phyloP scores from a whole-genome alignment of 2,888 invertebrate species.

The Tachina lurida region DNA sequence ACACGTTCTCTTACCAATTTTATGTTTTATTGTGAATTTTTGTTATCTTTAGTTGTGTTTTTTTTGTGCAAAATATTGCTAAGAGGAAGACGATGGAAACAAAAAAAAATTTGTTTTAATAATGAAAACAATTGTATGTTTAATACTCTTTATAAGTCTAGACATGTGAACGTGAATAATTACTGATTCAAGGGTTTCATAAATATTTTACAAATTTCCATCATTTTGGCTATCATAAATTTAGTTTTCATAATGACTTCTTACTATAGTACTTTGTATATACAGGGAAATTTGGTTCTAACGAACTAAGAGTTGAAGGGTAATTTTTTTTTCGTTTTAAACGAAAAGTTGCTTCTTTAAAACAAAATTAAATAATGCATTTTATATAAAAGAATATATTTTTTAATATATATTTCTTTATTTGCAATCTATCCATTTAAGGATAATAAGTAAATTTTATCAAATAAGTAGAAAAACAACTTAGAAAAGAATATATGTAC shows the following conservation, averaged over 20 bases:
- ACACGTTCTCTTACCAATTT: constrained; percentile 22
- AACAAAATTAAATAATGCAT: no score
- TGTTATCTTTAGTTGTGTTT: constrained; percentile 19
- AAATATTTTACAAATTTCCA: constrained; percentile 46
- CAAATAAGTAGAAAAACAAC: no score
- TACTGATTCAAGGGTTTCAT: constrained; percentile 66
- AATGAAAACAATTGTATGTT: constrained; percentile 38
- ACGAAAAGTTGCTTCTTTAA: no score
- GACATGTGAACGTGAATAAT: constrained; percentile 71
- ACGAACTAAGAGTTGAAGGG: no score
- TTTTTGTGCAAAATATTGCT: neutral
- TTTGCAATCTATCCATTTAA: no score
- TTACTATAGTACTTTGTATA: neutral
- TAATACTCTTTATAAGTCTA: constrained; percentile 67
- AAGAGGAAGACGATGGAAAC: constrained; percentile 26
- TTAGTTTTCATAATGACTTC: constrained; percentile 6
- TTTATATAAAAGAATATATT: no score
- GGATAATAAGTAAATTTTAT: no score
- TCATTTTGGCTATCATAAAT: constrained; percentile 62
- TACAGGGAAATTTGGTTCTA: neutral
- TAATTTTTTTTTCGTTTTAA: no score
- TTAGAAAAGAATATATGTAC: no score
- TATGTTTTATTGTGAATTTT: constrained; percentile 10
- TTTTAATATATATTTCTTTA: no score
- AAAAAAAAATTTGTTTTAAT: constrained; percentile 12